Percentiles rank a stretch among this genome's conserved stretches.
phyloP scores from a whole-genome alignment of 2,888 invertebrate genomes.

The Tachina fera region DNA sequence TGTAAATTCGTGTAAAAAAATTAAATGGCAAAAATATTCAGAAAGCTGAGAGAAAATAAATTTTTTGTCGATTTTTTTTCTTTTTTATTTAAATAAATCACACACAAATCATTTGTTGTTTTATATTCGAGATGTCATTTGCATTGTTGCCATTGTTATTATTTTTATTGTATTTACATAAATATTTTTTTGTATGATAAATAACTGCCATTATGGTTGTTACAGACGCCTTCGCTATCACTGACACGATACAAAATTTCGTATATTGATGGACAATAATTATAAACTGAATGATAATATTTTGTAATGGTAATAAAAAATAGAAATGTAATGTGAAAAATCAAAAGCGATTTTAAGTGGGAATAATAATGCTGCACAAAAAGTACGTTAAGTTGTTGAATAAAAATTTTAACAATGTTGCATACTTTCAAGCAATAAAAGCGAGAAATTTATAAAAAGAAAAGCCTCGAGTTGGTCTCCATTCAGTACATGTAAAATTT shows the following conservation, averaged over 20 bases:
- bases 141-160: slow-evolving; percentile 13
- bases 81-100: slow-evolving; percentile 53
- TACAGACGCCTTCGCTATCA: slow-evolving; percentile 61
- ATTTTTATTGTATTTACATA: slow-evolving; percentile 28
- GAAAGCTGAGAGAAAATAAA: slow-evolving; percentile 13
- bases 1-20: slow-evolving; percentile 24
- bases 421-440: too few relatives aligned
- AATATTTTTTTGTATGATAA: slow-evolving; percentile 57
- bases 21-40: slow-evolving; percentile 2
- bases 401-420: background rate
- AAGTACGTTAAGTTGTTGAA: background rate
- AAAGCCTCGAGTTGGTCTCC: too few relatives aligned
- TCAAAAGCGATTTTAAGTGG: background rate
- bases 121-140: slow-evolving; percentile 30
- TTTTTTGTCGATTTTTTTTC: background rate
- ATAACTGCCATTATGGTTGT: slow-evolving; percentile 66
- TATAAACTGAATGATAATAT: slow-evolving; percentile 45
- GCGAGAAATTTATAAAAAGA: too few relatives aligned
- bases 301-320: background rate
- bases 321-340: background rate
- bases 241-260: slow-evolving; percentile 37
- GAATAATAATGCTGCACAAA: background rate
- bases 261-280: slow-evolving; percentile 63
- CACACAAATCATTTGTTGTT: slow-evolving; percentile 55
- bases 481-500: too few relatives aligned